Conservation (phyloP, 2,797 vertebrate genomes). For the Lemur catta region DNA sequence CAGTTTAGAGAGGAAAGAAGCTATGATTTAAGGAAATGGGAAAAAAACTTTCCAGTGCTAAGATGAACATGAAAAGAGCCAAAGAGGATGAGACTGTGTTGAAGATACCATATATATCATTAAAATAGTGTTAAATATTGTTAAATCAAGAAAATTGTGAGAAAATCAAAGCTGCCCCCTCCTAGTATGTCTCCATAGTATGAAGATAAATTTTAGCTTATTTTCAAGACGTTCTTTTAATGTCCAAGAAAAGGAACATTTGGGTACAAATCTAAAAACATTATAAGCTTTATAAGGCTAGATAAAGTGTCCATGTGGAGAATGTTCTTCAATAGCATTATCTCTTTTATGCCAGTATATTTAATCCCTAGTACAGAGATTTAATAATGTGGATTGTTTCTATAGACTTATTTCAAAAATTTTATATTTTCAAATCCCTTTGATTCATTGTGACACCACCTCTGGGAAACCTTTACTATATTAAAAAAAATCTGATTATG, state of each 20-base stretch:
- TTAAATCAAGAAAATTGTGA: neutral
- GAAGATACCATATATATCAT: neutral
- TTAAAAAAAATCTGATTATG: neutral
- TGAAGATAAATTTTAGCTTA: neutral
- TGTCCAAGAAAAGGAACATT: neutral
- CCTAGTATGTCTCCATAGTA: neutral
- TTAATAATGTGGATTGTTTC: neutral
- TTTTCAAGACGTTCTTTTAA: neutral
- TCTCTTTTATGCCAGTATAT: neutral
- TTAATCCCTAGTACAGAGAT: neutral
- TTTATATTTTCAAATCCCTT: neutral
- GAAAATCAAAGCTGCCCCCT: neutral
- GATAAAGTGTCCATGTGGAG: neutral
- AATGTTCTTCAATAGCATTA: neutral
- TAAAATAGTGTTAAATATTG: constrained; percentile 8
- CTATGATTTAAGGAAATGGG: neutral
- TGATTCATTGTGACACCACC: neutral
- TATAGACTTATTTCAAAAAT: neutral
- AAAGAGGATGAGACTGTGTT: neutral
- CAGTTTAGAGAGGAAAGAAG: neutral
- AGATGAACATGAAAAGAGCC: neutral
- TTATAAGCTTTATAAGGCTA: neutral
- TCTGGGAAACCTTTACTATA: neutral
- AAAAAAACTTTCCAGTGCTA: neutral
- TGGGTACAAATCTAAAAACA: neutral